These are phyloP conservation scores for Cuculus canorus DNA, from an alignment of 2,797 vertebrate genomes.

Conservation along the genomic window DNA sequence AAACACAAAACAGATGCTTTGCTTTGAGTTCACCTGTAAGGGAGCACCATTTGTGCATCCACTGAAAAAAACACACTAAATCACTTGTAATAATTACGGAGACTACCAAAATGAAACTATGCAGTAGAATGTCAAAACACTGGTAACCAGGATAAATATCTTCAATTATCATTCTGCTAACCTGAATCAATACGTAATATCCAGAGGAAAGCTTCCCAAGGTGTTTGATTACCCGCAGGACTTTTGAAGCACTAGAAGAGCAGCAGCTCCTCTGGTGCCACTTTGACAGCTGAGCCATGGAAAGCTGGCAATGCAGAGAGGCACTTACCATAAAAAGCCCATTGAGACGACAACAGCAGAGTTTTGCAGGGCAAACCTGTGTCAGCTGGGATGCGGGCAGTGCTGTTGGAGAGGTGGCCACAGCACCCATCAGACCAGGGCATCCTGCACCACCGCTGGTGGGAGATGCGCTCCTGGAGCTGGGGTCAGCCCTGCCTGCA, in stretches of 20 bases:
- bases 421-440: neutral
- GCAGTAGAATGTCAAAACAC: neutral
- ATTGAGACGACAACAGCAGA: accelerated
- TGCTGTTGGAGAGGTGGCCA: accelerated
- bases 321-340: neutral
- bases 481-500: neutral
- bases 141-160: neutral
- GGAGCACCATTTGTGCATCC: neutral
- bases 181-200: neutral
- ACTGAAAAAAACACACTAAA: neutral
- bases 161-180: neutral
- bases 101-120: neutral
- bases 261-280: neutral
- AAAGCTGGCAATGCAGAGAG: neutral
- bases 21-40: neutral
- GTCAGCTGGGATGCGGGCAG: accelerated
- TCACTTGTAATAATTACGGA: neutral
- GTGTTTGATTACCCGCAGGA: neutral
- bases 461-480: accelerated
- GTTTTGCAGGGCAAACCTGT: neutral
- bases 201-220: neutral
- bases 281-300: accelerated
- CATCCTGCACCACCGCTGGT: neutral
- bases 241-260: neutral
- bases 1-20: neutral